These are phyloP conservation scores for Blennius ocellaris DNA, from an alignment of 2,113 vertebrate species.

Conservation along the genomic window DNA sequence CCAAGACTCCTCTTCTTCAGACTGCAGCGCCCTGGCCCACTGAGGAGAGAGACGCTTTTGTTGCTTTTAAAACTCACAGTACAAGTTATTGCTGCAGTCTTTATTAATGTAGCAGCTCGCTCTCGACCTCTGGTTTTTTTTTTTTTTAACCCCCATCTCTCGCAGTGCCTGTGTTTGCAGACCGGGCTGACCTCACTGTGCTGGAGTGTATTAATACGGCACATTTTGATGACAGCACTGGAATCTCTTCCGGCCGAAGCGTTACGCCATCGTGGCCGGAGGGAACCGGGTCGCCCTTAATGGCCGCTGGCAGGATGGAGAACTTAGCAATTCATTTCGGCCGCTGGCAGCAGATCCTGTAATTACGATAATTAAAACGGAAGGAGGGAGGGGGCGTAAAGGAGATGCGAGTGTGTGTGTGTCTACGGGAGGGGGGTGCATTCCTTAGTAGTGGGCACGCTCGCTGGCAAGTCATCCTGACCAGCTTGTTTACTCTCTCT, in stretches of 20 bases:
- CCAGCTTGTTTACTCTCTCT: constrained; percentile 52
- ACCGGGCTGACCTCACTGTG: constrained; percentile 39
- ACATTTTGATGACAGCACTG: constrained; percentile 61
- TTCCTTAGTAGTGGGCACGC: constrained; percentile 23
- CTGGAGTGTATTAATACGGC: constrained; percentile 49
- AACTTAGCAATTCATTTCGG: constrained; percentile 60
- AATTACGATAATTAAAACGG: constrained; percentile 76
- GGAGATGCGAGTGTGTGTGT: not conserved
- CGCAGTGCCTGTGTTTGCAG: constrained; percentile 48
- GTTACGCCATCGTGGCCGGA: constrained; percentile 35
- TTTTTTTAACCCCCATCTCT: no score
- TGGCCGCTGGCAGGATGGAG: constrained; percentile 54
- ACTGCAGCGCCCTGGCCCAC: not conserved
- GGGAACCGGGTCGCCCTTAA: constrained; percentile 59
- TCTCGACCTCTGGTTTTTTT: constrained; percentile 6
- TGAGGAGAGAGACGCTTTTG: constrained; percentile 16
- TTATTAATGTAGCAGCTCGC: constrained; percentile 39
- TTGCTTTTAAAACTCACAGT: constrained; percentile 24
- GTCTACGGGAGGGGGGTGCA: constrained; percentile 17
- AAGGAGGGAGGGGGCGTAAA: not conserved
- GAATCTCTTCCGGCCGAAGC: constrained; percentile 63
- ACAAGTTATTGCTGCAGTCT: constrained; percentile 34
- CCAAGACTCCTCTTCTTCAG: not conserved
- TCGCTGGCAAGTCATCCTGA: constrained; percentile 38
- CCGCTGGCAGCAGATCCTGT: constrained; percentile 66